Conservation (phyloP, 2,797 vertebrate genomes). For the Sebastes aleutianus region DNA sequence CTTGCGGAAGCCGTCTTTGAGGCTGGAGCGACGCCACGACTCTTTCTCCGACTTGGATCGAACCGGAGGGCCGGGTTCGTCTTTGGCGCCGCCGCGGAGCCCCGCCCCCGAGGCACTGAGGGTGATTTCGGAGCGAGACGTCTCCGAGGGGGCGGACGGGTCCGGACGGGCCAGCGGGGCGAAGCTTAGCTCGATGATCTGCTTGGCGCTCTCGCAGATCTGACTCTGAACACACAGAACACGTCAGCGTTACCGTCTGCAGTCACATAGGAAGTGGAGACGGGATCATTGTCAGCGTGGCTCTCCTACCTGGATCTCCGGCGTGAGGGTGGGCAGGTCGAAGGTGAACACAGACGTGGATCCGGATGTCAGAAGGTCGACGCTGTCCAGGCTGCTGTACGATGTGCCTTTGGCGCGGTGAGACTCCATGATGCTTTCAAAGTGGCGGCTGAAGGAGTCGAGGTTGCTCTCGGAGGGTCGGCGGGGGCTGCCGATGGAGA, state of each 20-base stretch:
- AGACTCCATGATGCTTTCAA: slow-evolving; percentile 94
- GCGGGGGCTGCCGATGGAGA: slow-evolving; percentile 85
- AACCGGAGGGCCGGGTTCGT: slow-evolving; percentile 26
- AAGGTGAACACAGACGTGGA: slow-evolving; percentile 93
- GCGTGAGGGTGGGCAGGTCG: slow-evolving; percentile 89
- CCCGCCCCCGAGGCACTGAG: slow-evolving; percentile 34
- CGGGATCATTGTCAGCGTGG: accelerated
- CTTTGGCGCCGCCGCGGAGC: slow-evolving; percentile 36
- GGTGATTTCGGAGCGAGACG: slow-evolving; percentile 50
- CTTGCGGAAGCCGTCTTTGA: slow-evolving; percentile 68
- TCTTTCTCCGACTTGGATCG: slow-evolving; percentile 48
- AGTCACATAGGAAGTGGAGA: not conserved
- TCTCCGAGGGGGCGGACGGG: slow-evolving; percentile 29
- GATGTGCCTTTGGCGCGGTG: slow-evolving; percentile 94
- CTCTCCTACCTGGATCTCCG: slow-evolving; percentile 82
- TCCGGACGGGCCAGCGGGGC: slow-evolving; percentile 82
- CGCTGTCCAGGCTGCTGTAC: slow-evolving; percentile 91
- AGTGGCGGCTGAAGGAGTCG: slow-evolving; percentile 95
- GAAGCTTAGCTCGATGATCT: slow-evolving; percentile 87
- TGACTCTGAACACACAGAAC: slow-evolving; percentile 77
- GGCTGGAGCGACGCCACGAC: slow-evolving; percentile 34
- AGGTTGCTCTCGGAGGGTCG: slow-evolving; percentile 80
- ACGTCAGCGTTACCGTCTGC: not conserved
- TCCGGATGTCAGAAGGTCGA: slow-evolving; percentile 89
- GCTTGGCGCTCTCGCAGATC: slow-evolving; percentile 86